phyloP scores from a whole-genome alignment of 2,113 vertebrate genomes.

The Chiloscyllium plagiosum region DNA sequence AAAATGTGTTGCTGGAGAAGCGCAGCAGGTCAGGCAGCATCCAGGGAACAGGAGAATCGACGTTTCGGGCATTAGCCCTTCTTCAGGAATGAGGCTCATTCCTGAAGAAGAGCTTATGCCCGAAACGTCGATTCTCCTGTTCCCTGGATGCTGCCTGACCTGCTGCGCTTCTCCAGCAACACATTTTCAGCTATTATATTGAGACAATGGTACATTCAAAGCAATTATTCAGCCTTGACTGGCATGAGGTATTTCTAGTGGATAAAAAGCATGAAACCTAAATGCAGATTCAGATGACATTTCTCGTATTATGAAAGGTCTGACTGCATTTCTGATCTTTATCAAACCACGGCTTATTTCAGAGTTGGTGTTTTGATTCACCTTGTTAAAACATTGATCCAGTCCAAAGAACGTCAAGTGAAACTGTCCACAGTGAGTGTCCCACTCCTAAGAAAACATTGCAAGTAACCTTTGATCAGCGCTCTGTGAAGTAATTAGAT shows the following conservation, averaged over 20 bases:
- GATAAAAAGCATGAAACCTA: neutral
- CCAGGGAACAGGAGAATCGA: no score
- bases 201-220: neutral
- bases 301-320: neutral
- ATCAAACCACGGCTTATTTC: neutral
- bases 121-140: no score
- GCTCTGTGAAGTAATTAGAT: neutral
- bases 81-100: no score
- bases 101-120: no score
- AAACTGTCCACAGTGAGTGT: neutral
- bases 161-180: no score
- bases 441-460: neutral
- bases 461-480: neutral
- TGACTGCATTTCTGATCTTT: neutral
- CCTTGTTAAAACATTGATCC: neutral
- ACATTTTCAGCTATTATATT: neutral
- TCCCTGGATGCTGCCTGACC: no score
- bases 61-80: no score
- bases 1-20: no score
- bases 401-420: neutral
- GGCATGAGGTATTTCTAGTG: neutral
- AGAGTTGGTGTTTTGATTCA: neutral
- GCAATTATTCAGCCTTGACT: slow-evolving; percentile 10
- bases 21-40: no score
- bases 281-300: slow-evolving; percentile 24